Evolutionary conservation across 2,797 vertebrate genomes (phyloP), one percentile per base, ranked within the genome.

Genomic region (Margarornis squamiger): DNA sequence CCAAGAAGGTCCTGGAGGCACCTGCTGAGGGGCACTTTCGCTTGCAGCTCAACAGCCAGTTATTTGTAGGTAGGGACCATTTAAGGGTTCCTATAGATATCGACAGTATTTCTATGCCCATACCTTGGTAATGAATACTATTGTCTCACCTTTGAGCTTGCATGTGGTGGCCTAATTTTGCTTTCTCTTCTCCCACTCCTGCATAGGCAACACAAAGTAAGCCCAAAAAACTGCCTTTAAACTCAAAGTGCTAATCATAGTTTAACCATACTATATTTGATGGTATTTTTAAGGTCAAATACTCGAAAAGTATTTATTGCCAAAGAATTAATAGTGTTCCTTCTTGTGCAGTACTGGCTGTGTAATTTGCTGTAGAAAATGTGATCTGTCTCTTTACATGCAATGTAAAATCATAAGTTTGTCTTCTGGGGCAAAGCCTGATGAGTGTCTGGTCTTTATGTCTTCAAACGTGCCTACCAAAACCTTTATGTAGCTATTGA

Each of bases 61-160:
- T 99, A 76, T 99, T 99, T 97, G 98, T 99, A 96, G 99, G 99
- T 99, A 98, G 86, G 98, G 66, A 85, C 38, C 51, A 41, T 67
- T 29, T 62, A 65, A 73, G 70, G 46, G 38, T 23, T 46, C 29
- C 63, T 63, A 46, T 17, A 92, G 38, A 43, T 55, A 9, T 2
- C 4, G 23, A 13, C 19, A 30, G 3, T 67, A 21, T 45, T 86
- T 88, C 15, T 41, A 0, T 55, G 45, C 68, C 51, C n/a, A 1
- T 17, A 8, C 13, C 12, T 73, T 27, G 43, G 12, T 73, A 18
- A n/a, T 26, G 13, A 65, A 58, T 23, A 16, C 38, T 83, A 1
- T 39, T 74, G 12, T 57, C 86, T 75, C 59, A 11, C 24, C 30
- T 1, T 10, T 48, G 27, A 46, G 26, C 20, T 71, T 86, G 13